Percentiles rank a stretch among this genome's conserved stretches.
Conservation (phyloP, 1,140 invertebrate genomes). For the Nephotettix cincticeps region DNA sequence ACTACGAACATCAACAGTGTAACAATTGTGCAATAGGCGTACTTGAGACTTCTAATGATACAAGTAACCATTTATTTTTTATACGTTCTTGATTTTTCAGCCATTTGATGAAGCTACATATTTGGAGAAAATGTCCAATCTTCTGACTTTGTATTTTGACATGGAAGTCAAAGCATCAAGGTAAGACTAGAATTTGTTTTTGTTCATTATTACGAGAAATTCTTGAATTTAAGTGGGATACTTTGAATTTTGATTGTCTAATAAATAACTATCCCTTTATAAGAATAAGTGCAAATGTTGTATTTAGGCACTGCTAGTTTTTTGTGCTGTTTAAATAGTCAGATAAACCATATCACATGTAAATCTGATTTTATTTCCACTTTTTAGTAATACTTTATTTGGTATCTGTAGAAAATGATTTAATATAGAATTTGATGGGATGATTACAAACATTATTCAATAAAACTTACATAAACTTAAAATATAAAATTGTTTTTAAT, state of each 20-base stretch:
- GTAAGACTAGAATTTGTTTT: constrained; percentile 25
- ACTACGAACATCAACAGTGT: background rate
- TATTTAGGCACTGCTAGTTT: too few relatives aligned
- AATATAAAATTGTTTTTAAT: background rate
- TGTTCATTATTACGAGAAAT: too few relatives aligned
- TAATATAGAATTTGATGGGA: background rate
- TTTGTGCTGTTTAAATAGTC: too few relatives aligned
- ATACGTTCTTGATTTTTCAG: constrained; percentile 40
- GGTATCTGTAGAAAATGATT: background rate
- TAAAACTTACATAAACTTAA: background rate
- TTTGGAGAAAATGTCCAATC: constrained; percentile 51
- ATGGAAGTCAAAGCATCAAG: constrained; percentile 52
- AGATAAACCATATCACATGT: background rate
- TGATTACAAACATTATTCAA: background rate
- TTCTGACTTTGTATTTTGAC: constrained; percentile 52
- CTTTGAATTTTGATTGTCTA: too few relatives aligned
- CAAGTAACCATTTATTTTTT: constrained; percentile 5
- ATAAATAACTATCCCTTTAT: too few relatives aligned
- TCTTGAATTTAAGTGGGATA: too few relatives aligned
- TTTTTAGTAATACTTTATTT: background rate
- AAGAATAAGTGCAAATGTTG: too few relatives aligned
- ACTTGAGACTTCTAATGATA: background rate
- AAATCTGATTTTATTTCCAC: background rate
- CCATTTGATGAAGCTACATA: constrained; percentile 46
- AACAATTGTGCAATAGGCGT: background rate